Evolutionary conservation across 2,888 invertebrate genomes (phyloP), one percentile per base, ranked within the genome.

Genomic region (Cheilosia scutellata): DNA sequence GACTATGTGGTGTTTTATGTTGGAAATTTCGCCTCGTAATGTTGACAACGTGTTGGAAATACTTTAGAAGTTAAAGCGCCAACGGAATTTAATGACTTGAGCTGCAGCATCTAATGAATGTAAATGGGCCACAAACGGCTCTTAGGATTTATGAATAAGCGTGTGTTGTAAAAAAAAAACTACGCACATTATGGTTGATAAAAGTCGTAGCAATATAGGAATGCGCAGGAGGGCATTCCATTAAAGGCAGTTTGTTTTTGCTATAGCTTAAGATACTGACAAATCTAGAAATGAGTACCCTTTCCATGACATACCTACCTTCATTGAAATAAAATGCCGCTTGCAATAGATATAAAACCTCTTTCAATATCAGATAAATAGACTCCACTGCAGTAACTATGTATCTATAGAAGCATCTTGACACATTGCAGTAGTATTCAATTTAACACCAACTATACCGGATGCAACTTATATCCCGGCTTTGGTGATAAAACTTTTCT

Each of bases 71-170:
- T 42, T 66, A 62, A 83, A 68, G 72, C 78, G 57, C 57, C 40
- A 74, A 79, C 51, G 72, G 68, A 79, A 74, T 80, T 83, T 79
- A 83, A 83, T 79, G 79, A 79, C 83, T 74, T 68, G 31, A 68
- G 82, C 66, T 74, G 83, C 72, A 74, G 74, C 74, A 11, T 66
- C 53, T 78, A 83, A 83, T 83, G 83, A 83, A 79, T 83, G 79
- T 79, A 66, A 74, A 83, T 83, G 83, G 83, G 72, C 55, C 74
- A 74, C 72, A 76, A 79, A 83, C 68, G 60, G 77, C 27, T 11
- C 53, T 27, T 5, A 42, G 77, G 68, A 77, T 77, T 68, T 68
- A 44, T 51, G 58, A 51, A 68, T 33, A 51, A 53, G 49, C 40
- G 5, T 25, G 31, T 31, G 66, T 25, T 58, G 66, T 58, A 51